phyloP scores from a whole-genome alignment of 2,888 invertebrate species.

The Drosophila stalkeri region DNA sequence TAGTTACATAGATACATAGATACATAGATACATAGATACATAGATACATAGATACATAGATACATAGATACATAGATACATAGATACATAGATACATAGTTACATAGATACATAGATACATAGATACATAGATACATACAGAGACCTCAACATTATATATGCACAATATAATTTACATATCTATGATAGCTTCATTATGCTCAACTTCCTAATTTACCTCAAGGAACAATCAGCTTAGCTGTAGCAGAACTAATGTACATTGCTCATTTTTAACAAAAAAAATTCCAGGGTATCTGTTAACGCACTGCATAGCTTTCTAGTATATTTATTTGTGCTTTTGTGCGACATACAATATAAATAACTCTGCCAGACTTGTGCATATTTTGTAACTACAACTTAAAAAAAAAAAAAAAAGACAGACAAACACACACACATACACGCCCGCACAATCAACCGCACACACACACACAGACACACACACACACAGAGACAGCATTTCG shows the following conservation, averaged over 20 bases:
- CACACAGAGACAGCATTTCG: slow-evolving; percentile 3
- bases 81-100: too few relatives aligned
- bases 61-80: too few relatives aligned
- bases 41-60: too few relatives aligned
- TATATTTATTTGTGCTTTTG: slow-evolving; percentile 24
- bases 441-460: slow-evolving; percentile 2
- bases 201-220: too few relatives aligned
- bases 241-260: background rate
- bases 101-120: too few relatives aligned
- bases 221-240: background rate
- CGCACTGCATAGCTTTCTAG: background rate
- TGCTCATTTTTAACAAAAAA: accelerated
- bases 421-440: slow-evolving; percentile 3
- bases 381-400: slow-evolving; percentile 67
- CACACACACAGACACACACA: background rate
- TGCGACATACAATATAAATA: slow-evolving; percentile 69
- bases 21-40: too few relatives aligned
- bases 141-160: too few relatives aligned
- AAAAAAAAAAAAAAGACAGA: slow-evolving; percentile 32
- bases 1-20: too few relatives aligned
- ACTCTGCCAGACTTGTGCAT: slow-evolving; percentile 72
- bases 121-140: too few relatives aligned
- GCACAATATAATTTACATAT: too few relatives aligned
- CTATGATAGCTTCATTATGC: too few relatives aligned
- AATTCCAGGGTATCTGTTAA: slow-evolving; percentile 27